Percentiles rank a stretch among this genome's conserved stretches.
Conservation (phyloP, 2,888 invertebrate species). For the Coelopa pilipes region DNA sequence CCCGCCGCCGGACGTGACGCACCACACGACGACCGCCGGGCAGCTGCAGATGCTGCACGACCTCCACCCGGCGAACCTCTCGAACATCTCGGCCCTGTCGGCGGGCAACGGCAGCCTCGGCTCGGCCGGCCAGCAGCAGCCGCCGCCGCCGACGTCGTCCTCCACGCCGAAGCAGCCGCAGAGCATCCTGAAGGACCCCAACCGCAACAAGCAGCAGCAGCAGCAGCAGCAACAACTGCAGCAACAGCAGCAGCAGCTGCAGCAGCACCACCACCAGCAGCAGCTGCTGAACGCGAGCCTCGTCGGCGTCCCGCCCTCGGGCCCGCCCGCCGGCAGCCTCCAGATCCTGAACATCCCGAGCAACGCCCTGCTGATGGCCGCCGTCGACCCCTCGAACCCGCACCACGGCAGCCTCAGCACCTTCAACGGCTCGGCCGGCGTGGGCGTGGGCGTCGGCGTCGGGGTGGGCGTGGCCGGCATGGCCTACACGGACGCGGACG, state of each 20-base stretch:
- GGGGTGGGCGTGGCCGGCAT: constrained; percentile 56
- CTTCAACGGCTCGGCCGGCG: constrained; percentile 57
- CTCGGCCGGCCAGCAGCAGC: too few species aligned
- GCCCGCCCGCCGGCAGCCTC: constrained; percentile 64
- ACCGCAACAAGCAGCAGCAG: too few species aligned
- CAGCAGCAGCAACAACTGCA: constrained; percentile 68
- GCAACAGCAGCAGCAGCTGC: constrained; percentile 69
- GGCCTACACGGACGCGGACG: constrained; percentile 67
- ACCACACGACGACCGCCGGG: constrained; percentile 55
- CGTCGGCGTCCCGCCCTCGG: constrained; percentile 51
- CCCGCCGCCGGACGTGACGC: constrained; percentile 66
- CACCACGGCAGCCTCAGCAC: constrained; percentile 59
- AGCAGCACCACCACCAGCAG: constrained; percentile 68
- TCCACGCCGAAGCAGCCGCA: constrained; percentile 70
- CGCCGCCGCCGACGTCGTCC: too few species aligned
- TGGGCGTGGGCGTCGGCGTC: constrained; percentile 40
- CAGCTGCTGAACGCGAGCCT: constrained; percentile 63
- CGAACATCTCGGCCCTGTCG: constrained; percentile 61
- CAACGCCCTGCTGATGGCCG: constrained; percentile 58
- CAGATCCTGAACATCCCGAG: constrained; percentile 73
- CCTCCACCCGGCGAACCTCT: constrained; percentile 60
- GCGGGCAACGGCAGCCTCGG: constrained; percentile 62
- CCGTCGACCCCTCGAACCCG: constrained; percentile 63
- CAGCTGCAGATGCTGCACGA: constrained; percentile 57
- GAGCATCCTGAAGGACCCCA: constrained; percentile 74